Evolutionary conservation across 2,888 invertebrate species (phyloP).

Genomic region (Hoplodrina ambigua): DNA sequence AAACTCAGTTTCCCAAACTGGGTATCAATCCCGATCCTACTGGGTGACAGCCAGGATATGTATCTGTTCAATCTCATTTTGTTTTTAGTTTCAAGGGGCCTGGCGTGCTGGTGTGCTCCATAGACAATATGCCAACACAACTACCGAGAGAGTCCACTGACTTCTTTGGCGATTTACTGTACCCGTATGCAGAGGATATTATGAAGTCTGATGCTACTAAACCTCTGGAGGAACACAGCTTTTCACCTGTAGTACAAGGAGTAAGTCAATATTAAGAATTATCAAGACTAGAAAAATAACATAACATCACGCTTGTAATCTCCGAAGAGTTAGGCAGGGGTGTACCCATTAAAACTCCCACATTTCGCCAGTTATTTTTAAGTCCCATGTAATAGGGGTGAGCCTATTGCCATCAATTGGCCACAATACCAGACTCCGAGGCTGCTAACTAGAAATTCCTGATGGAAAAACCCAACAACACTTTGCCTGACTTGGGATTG

Average conservation of each 20-base stretch:
- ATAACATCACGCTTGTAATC: too few species aligned
- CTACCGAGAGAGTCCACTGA: conserved; percentile 99
- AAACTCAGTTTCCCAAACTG: conserved; percentile 89
- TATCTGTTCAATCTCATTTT: conserved; percentile 1
- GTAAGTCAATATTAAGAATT: conserved; percentile 82
- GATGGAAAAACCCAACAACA: too few species aligned
- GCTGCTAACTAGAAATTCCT: too few species aligned
- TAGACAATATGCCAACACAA: conserved; percentile 99
- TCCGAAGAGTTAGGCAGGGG: too few species aligned
- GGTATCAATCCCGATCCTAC: conserved; percentile 94
- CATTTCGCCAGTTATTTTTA: too few species aligned
- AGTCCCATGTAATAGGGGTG: too few species aligned
- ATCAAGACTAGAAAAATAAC: too few species aligned
- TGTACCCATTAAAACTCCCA: too few species aligned
- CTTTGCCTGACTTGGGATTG: too few species aligned
- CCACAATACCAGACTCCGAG: too few species aligned
- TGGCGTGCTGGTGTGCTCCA: conserved; percentile 99
- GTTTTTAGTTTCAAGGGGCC: conserved; percentile 96
- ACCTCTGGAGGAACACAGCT: conserved; percentile 94
- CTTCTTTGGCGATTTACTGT: conserved; percentile 98
- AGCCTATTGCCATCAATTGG: too few species aligned
- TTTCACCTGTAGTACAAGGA: conserved; percentile 93
- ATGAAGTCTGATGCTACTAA: conserved; percentile 95
- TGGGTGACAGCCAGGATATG: conserved; percentile 92
- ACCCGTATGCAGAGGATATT: conserved; percentile 97